phyloP scores from a whole-genome alignment of 2,888 invertebrate genomes.

The Cephonodes hylas region DNA sequence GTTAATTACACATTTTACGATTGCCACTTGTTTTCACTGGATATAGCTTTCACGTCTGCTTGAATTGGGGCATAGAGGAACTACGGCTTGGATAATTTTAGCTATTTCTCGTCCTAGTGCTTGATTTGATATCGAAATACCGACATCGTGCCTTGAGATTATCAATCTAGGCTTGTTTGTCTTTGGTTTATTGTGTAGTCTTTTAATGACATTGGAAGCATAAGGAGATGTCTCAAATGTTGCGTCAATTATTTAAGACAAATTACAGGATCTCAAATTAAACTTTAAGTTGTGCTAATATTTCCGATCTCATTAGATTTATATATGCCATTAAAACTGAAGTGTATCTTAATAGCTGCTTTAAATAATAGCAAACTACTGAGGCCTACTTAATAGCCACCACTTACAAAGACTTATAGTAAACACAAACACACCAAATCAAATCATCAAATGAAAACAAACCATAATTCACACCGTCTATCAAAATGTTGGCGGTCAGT shows the following conservation, averaged over 20 bases:
- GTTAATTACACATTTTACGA: slow-evolving; percentile 23
- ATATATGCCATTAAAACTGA: background rate
- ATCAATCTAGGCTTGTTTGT: too few species aligned
- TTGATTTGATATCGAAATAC: too few species aligned
- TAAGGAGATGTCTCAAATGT: too few species aligned
- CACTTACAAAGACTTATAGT: background rate
- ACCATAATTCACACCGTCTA: slow-evolving; percentile 14
- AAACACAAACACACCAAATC: slow-evolving; percentile 3
- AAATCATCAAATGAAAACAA: slow-evolving; percentile 7
- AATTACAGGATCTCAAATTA: too few species aligned
- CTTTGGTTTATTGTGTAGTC: too few species aligned
- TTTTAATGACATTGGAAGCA: too few species aligned
- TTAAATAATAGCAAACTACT: background rate
- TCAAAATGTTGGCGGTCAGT: background rate
- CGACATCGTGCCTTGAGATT: too few species aligned
- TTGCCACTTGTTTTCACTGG: slow-evolving; percentile 20
- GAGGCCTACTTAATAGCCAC: background rate
- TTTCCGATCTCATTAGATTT: too few species aligned
- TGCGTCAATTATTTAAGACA: too few species aligned
- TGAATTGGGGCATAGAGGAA: background rate
- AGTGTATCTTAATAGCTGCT: background rate
- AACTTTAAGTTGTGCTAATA: too few species aligned
- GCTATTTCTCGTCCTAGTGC: too few species aligned
- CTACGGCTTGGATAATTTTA: background rate
- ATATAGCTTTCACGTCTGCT: slow-evolving; percentile 3